These are phyloP conservation scores for Cottoperca gobio DNA, from an alignment of 2,797 vertebrate genomes.

Conservation along the genomic window DNA sequence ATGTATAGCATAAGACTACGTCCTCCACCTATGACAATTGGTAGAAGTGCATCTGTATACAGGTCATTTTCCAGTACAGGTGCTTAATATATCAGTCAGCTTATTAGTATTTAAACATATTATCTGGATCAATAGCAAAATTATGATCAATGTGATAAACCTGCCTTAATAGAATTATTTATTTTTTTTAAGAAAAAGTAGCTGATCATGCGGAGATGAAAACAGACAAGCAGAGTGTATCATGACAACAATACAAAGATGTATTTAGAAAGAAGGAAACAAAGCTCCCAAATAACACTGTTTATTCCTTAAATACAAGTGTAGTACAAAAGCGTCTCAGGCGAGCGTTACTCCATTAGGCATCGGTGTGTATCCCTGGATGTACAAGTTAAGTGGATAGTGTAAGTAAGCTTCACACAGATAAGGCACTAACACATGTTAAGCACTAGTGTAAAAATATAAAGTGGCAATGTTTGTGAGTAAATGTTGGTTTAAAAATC, in stretches of 20 bases:
- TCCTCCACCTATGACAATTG: neutral
- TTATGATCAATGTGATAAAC: neutral
- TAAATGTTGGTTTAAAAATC: constrained; percentile 24
- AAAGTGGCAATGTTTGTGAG: constrained; percentile 57
- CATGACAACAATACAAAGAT: constrained; percentile 80
- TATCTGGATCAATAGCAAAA: too few species aligned
- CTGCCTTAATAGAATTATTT: too few species aligned
- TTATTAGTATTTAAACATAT: too few species aligned
- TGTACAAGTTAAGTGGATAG: constrained; percentile 28
- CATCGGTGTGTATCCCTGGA: constrained; percentile 48
- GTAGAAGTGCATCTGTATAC: too few species aligned
- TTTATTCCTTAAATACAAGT: constrained; percentile 77
- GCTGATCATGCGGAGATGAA: too few species aligned
- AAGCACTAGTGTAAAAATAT: constrained; percentile 46
- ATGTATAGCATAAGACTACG: neutral
- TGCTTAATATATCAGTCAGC: too few species aligned
- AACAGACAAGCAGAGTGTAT: constrained; percentile 23
- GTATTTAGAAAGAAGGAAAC: constrained; percentile 79
- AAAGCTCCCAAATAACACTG: constrained; percentile 79
- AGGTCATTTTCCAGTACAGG: rapidly evolving
- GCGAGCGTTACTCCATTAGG: constrained; percentile 51
- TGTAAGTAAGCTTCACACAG: constrained; percentile 38
- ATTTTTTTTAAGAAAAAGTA: neutral
- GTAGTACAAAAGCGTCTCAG: constrained; percentile 60
- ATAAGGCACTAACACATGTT: constrained; percentile 66